Conservation (phyloP, 1,140 invertebrate species). For the Rhynchophorus ferrugineus region DNA sequence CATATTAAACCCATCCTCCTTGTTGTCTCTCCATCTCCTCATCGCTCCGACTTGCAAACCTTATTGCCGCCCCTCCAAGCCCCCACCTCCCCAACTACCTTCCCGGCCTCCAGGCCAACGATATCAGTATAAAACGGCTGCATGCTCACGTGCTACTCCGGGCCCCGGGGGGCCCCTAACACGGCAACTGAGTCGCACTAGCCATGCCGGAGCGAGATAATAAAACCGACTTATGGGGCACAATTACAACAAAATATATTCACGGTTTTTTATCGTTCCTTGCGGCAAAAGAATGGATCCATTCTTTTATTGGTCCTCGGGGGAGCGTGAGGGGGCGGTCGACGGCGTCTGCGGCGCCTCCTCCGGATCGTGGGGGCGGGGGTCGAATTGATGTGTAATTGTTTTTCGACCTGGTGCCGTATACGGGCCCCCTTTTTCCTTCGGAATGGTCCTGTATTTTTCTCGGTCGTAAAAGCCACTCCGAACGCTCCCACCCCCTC, state of each 20-base stretch:
- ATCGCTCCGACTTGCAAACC: no score
- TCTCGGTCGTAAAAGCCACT: no score
- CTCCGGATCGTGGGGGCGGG: no score
- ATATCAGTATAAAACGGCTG: conserved; percentile 15
- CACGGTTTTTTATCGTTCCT: conserved; percentile 41
- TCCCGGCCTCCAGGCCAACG: conserved; percentile 1
- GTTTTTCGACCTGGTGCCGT: conserved; percentile 33
- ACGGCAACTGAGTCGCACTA: conserved; percentile 35
- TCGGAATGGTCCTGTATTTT: no score
- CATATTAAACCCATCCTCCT: no score
- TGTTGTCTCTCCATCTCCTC: no score
- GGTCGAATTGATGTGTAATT: conserved; percentile 39
- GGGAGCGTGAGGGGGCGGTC: conserved; percentile 18
- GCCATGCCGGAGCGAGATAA: conserved; percentile 36
- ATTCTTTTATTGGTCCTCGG: conserved; percentile 39
- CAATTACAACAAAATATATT: conserved; percentile 43
- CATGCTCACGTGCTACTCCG: conserved; percentile 30
- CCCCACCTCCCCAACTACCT: neutral
- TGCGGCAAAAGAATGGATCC: conserved; percentile 39
- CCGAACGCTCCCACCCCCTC: no score
- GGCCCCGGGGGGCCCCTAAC: conserved; percentile 34
- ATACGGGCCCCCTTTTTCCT: no score
- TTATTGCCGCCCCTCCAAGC: no score
- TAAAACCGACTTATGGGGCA: conserved; percentile 40
- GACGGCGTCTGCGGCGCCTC: no score